phyloP scores from a whole-genome alignment of 2,113 vertebrate genomes.

The Orientallactaga bullata region DNA sequence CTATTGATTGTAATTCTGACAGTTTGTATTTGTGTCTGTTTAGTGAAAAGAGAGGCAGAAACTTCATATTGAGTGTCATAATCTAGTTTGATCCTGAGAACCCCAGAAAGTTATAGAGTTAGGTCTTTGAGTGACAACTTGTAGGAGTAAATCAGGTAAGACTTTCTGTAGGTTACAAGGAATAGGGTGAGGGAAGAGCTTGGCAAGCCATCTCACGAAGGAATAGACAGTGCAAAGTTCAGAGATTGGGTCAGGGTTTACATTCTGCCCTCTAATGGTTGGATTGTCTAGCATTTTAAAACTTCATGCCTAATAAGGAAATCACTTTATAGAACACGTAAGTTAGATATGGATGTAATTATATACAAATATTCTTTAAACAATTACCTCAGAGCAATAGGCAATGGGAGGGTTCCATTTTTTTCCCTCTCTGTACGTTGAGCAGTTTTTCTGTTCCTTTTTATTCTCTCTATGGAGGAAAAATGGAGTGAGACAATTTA shows the following conservation, averaged over 20 bases:
- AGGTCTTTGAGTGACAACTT: not conserved
- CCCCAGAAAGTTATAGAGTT: not conserved
- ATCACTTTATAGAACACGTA: not conserved
- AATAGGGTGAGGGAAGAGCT: not conserved
- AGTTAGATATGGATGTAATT: not conserved
- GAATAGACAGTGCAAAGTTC: not conserved
- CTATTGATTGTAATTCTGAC: not conserved
- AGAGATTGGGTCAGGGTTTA: not conserved
- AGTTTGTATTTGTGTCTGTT: conserved; percentile 22
- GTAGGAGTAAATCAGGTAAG: not conserved
- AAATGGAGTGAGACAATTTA: not conserved
- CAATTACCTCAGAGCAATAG: not conserved
- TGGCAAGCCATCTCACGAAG: not conserved
- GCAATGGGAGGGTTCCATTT: not conserved
- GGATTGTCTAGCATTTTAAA: not conserved
- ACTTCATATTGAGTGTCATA: not conserved
- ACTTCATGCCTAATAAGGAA: not conserved
- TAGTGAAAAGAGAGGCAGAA: not conserved
- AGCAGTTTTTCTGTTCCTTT: not conserved
- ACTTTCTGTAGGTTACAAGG: not conserved
- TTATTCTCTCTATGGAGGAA: not conserved
- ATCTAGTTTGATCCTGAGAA: not conserved
- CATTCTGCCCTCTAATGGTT: not conserved
- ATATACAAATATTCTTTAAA: not conserved
- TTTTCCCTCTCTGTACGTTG: not conserved